Base-by-base conservation (phyloP, 92 coral and sea anemone species). In the Zoanthus sansibaricus region DNA sequence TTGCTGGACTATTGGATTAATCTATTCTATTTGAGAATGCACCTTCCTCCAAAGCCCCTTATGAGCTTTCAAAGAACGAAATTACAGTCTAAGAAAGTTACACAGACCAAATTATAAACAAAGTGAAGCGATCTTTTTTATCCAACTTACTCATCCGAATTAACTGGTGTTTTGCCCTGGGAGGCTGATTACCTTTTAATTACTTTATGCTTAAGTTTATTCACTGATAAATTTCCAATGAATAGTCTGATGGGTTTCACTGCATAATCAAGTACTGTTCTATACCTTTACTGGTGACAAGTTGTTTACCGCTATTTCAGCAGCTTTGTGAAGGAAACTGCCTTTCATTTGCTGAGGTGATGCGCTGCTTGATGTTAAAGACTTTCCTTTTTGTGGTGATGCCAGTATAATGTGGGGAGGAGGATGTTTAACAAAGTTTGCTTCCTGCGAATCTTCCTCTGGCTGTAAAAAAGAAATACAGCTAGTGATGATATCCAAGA, bases 291-390 rank as follows among this genome's bases (percentile, higher is more conserved):
- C 90, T 3, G 99, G 98, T 21, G 99, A 95, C 18, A 87, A 66
- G 8, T 93, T 89, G 68, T 95, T 96, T 70, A 85, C 89, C 14
- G 93, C 93, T 73, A 92, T 97, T 77, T 95, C 98, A 17, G 96
- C 91, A 61, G 98, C 96, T 79, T 94, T 97, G 91, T 97, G 97
- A 31, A 97, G 86, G 77, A 97, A 97, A 76, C 98, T 97, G 17
- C 99, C 99, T 71, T 97, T 95, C 72, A 97, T 25, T 83, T 87
- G 92, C 59, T 92, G 89, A 3, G 99, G 99, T 46, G 99, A 97
- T 7, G 97, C 87, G 59, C 87, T 91, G 67, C 93, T 68, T 45
- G 89, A 72, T 18, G 90, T 75, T 74, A 79, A 86, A 71, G 93
- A 92, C 71, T 92, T 97, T 37, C 89, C 88, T 86, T 93, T 93